Base-by-base conservation (phyloP, 2,888 invertebrate species). In the Sclerodermus sp. region DNA sequence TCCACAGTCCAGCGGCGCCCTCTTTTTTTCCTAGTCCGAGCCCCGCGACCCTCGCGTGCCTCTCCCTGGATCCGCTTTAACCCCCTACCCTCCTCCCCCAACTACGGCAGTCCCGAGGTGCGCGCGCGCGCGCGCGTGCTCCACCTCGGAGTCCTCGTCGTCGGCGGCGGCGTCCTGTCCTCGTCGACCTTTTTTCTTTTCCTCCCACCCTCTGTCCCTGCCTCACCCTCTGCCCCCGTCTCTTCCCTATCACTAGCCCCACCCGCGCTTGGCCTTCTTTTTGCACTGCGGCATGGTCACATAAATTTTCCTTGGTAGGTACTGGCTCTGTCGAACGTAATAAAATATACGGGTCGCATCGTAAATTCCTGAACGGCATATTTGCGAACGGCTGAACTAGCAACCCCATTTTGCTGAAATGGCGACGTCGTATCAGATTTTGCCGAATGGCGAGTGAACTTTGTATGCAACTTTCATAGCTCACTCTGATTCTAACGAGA, bases 311-410 rank as follows among this genome's bases (percentile, higher is more conserved):
- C 49, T 62, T 59, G 67, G 65, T 68, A 66, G 57, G 57, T 51
- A 44, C 53, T 50, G 49, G 49, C 67, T 69, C 66, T 66, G 67
- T 66, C 64, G 68, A 69, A 70, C 66, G 68, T 68, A 71, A 71
- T 71, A 71, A 71, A 71, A 70, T 69, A 67, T 67, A 61, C 62
- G 66, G 66, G 64, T 67, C 67, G 65, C 67, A 62, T 71, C 71
- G 68, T 71, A 71, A 71, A 71, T 71, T 69, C 61, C 60, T 13
- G 14, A 17, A 55, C 45, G 59, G 66, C 64, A 67, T 71, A 70
- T 69, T 71, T 68, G 61, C 59, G 62, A 65, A 64, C 66, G 57
- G 57, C 62, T 62, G 57, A 59, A 53, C 60, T 50, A 36, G 58
- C 54, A 57, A 48, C 46, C 43, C 53, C 50, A 53, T 55, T 51